A percentile compares a stretch with the other conserved stretches of the same genome.
phyloP scores from a whole-genome alignment of 2,113 vertebrate species.

The Cyprinodon tularosa region DNA sequence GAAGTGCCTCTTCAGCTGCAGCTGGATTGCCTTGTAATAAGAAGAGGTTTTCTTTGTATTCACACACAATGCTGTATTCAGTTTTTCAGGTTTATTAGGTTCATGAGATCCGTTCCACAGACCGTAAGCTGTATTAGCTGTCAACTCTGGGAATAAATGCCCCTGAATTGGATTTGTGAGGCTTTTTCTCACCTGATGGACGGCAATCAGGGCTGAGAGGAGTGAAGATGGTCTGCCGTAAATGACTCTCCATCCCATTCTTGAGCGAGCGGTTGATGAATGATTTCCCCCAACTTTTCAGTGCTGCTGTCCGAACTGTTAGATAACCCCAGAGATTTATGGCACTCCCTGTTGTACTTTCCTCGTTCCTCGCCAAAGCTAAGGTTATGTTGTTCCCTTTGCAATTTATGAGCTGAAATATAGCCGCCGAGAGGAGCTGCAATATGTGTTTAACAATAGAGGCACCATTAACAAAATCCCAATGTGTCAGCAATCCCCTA shows the following conservation, averaged over 20 bases:
- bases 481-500: conserved; percentile 60
- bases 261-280: conserved; percentile 68
- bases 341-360: conserved; percentile 34
- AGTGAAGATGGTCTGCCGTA: conserved; percentile 49
- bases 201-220: conserved; percentile 50
- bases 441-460: conserved; percentile 63
- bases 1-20: background rate
- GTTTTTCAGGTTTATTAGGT: conserved; percentile 16
- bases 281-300: conserved; percentile 60
- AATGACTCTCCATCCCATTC: conserved; percentile 57
- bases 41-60: conserved; percentile 1
- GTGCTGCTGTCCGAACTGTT: conserved; percentile 53
- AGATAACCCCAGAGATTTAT: conserved; percentile 75
- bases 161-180: conserved; percentile 53
- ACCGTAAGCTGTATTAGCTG: conserved; percentile 31
- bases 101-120: conserved; percentile 25
- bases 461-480: conserved; percentile 63
- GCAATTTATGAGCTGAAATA: conserved; percentile 61
- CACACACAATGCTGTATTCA: conserved; percentile 23
- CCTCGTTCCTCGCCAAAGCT: conserved; percentile 35
- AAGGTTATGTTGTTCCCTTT: conserved; percentile 49
- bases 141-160: conserved; percentile 41
- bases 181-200: conserved; percentile 55
- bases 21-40: conserved; percentile 3
- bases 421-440: conserved; percentile 47